Base-by-base conservation (phyloP, 1,140 invertebrate species). In the Drosophila santomea region DNA sequence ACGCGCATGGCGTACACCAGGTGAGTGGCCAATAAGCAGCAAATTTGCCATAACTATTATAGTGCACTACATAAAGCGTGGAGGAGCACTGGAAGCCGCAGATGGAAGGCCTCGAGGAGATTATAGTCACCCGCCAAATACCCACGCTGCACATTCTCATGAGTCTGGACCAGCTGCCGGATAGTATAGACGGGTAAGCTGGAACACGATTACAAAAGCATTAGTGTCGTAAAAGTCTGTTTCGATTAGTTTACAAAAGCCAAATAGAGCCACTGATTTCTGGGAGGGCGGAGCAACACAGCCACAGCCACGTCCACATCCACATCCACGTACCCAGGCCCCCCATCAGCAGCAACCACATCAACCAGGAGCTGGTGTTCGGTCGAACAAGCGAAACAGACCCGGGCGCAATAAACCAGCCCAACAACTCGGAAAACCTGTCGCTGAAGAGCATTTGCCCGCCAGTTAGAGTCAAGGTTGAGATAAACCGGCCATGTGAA, bases 51-150 rank as follows among this genome's bases (percentile, higher is more conserved):
- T 57, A 14, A 28, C 11, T 39, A 5, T 44, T 25, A 25, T 48
- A 5, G 11, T 15, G 10, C 8, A 12, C 15, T 44, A 12, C 2
- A 25, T 52, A 41, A 11, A 97, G 96, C 82, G 94, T 96, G 73
- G 95, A 96, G 93, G 96, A 97, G 93, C 95, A 94, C 91, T 97
- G 96, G 96, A 95, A 96, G 72, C 96, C 96, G 20, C 93, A 95
- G 89, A 79, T 95, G 66, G 95, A 96, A 82, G 96, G 96, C 32
- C 92, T 97, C 58, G 96, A 97, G 92, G 94, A 94, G 75, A 92
- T 97, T 52, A 94, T 96, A 62, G 95, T 96, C 2, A 95, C 94
- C 71, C 91, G 95, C 78, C 94, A 96, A 92, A 94, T 96, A 86
- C 96, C 97, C 45, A 94, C 95, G 71, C 95, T 97, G 52, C 95